A percentile compares a stretch with the other conserved stretches of the same genome.
Evolutionary conservation across 2,113 vertebrate genomes (phyloP).

Genomic region (Narcine bancroftii): DNA sequence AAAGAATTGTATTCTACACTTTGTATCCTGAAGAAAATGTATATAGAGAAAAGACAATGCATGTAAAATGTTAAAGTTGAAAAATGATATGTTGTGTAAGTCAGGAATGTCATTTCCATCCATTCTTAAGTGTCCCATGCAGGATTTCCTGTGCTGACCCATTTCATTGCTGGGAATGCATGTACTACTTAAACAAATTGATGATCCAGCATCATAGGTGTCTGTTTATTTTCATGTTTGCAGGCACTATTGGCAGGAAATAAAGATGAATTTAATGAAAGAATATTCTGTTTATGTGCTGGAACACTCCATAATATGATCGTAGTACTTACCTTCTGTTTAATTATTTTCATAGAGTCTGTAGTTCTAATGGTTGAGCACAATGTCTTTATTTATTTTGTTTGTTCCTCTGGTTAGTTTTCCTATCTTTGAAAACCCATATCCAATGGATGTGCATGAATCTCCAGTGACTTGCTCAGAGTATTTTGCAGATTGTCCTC

Average conservation of each 20-base stretch:
- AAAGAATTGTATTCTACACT: neutral
- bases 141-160: neutral
- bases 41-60: neutral
- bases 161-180: neutral
- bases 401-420: slow-evolving; percentile 59
- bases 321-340: neutral
- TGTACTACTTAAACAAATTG: neutral
- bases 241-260: neutral
- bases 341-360: no score
- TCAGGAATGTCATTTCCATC: neutral
- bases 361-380: neutral
- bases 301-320: neutral
- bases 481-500: slow-evolving; percentile 93
- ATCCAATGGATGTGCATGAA: slow-evolving; percentile 95
- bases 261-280: neutral
- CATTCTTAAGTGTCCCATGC: neutral
- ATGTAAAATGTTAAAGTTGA: neutral
- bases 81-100: neutral
- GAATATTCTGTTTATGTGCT: neutral
- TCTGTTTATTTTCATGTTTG: neutral
- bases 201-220: neutral
- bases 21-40: no score
- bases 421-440: slow-evolving; percentile 98
- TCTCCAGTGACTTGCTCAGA: slow-evolving; percentile 95
- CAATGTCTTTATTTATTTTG: slow-evolving; percentile 23